Base-by-base conservation (phyloP, 2,888 invertebrate species). In the Barypeithes pellucidus region DNA sequence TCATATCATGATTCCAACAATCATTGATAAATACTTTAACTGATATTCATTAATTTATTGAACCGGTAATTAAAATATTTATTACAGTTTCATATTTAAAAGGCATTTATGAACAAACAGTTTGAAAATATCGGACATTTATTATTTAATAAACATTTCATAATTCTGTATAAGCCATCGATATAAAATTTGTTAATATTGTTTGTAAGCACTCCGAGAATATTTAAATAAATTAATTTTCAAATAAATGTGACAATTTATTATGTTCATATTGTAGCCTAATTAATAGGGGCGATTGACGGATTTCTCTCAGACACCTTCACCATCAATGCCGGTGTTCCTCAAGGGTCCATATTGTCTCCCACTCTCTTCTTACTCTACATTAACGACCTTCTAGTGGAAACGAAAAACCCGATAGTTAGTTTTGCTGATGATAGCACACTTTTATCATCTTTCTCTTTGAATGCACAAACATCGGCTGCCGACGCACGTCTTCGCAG, bases 41-140 rank as follows among this genome's bases (percentile, higher is more conserved):
- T 52, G 52, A 36, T 63, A 68, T 57, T 73, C 59, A 61, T 67
- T 67, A 68, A 73, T 73, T 63, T 60, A 65, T 60, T 14, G 59
- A 57, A 73, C 60, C 63, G 68, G 73, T 69, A 63, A 68, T 73
- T 68, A 73, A 73, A 73, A 68, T 73, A 73, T 73, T 73, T 65
- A 73, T 68, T 63, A 41, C 59, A 68, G 61, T 69, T 73, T 68
- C 65, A 52, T 60, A 66, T 68, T 68, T 62, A 69, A 63, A 73
- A 16, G 54, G 59, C 47, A 59, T 69, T 68, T 63, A 73, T 50
- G 62, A 62, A 62, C 62, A 45, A 62, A 62, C 45, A 62, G 62
- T 62, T 45, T 20, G 45, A 24, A 62, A 62, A 45, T 45, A 62
- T 62, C 39, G 24, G 45, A 24, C 62, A 45, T 62, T 62, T 62